Conservation (phyloP, 2,113 vertebrate species). For the Perca fluviatilis region DNA sequence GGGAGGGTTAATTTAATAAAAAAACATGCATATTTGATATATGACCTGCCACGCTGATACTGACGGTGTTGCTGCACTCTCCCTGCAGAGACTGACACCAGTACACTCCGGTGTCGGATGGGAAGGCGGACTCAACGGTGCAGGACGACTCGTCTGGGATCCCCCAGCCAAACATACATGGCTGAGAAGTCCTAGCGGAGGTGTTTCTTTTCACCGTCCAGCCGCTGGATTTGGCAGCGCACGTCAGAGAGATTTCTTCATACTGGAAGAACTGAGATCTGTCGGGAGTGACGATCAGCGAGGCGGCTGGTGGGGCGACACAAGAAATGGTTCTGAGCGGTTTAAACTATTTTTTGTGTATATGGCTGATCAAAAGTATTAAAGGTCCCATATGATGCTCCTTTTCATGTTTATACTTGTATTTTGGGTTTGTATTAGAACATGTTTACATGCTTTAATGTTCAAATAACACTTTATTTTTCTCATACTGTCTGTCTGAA, state of each 20-base stretch:
- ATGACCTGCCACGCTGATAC: conserved; percentile 20
- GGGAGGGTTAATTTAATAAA: background rate
- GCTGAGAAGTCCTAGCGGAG: rapidly evolving
- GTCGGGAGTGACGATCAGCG: conserved; percentile 3
- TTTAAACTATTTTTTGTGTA: no score
- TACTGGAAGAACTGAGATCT: conserved; percentile 14
- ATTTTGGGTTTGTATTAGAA: no score
- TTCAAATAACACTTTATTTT: no score
- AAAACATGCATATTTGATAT: no score
- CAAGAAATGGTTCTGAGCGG: no score
- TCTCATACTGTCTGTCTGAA: no score
- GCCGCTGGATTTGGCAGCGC: background rate
- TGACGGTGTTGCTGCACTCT: conserved; percentile 6
- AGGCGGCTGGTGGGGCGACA: no score
- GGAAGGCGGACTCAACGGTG: rapidly evolving
- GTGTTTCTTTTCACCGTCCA: conserved; percentile 26
- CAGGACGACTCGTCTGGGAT: background rate
- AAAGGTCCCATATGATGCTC: no score
- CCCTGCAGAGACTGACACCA: conserved; percentile 39
- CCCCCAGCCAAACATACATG: background rate
- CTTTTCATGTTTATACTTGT: no score
- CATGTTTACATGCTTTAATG: no score
- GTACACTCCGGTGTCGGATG: background rate
- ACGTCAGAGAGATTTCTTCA: background rate
- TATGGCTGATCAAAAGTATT: no score